Evolutionary conservation across 2,113 vertebrate genomes (phyloP).

Genomic region (Leptobrachium ailaonicum): DNA sequence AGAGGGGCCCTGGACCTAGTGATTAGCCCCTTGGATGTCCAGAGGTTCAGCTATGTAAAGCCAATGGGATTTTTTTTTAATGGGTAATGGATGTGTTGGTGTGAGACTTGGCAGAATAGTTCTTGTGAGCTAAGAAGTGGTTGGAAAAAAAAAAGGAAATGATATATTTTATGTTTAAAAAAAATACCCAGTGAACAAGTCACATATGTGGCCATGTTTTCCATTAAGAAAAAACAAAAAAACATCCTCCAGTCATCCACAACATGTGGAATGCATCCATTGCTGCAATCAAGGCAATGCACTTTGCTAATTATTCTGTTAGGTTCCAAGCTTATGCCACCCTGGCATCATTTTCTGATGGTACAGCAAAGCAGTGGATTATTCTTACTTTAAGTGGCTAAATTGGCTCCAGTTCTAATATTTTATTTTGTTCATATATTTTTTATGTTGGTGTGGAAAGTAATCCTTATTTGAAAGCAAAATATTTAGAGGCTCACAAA

Average conservation of each 20-base stretch:
- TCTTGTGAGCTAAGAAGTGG: constrained; percentile 1
- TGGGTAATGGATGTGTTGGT: background rate
- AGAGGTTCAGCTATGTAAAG: too few relatives aligned
- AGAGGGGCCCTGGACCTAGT: too few relatives aligned
- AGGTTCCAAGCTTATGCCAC: background rate
- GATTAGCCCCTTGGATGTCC: too few relatives aligned
- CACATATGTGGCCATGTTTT: constrained; percentile 9
- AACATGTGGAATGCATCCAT: background rate
- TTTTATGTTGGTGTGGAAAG: background rate
- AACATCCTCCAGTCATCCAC: constrained; percentile 14
- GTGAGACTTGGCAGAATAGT: background rate
- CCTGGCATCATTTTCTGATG: background rate
- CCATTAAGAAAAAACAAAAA: background rate
- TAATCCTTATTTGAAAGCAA: constrained; percentile 21
- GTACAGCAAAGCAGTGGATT: background rate
- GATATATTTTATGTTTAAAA: constrained; percentile 1
- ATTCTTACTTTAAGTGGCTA: background rate
- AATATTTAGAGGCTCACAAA: background rate
- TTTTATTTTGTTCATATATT: background rate
- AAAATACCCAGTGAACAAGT: background rate
- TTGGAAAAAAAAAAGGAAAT: background rate
- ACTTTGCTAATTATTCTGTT: constrained; percentile 11
- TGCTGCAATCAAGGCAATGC: constrained; percentile 7
- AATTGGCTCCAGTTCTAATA: background rate
- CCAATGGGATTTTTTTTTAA: too few relatives aligned